Evolutionary conservation across 2,888 invertebrate species (phyloP), one percentile per base, ranked within the genome.

Genomic region (Philonicus albiceps): DNA sequence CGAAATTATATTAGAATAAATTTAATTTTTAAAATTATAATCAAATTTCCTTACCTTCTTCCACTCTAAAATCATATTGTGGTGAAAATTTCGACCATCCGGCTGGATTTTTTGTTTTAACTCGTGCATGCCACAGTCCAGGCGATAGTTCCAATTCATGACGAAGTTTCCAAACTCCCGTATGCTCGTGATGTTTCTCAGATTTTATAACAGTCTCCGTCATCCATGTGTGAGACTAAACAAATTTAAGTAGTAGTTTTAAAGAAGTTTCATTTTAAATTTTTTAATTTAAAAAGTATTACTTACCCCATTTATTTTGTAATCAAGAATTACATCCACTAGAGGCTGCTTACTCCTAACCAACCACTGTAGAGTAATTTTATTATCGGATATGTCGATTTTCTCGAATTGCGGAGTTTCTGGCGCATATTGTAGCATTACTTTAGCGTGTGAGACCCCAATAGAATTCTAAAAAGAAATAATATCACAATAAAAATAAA

Each of bases 11-110:
- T 31, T 34, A 27, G 49, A 80, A 0, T 1, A 43, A 1, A n/a
- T n/a, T 49, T 3, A 43, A 30, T 22, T n/a, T 53, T 8, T n/a
- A 81, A 22, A 22, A 13, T 8, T 64, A 81, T 6, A 6, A 19
- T 1, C 37, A 22, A 22, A 37, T 11, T 30, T 13, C 13, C 31
- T 86, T 73, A 87, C 87, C 55, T 76, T 89, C 89, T 31, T 88
- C 86, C 30, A 91, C 90, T 76, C 86, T 86, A 76, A 92, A 90
- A 31, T 89, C 89, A 81, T 91, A 90, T 11, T 90, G 89, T 2
- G 89, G 88, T 1, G 92, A 91, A 87, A 91, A 92, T 43, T 89
- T 89, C 3, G 92, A 92, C 92, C 92, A 92, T 7, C 91, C 92
- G 5, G 89, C 83, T 5, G 89, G 90, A 84, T 92, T 92, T 89